Evolutionary conservation across 2,113 vertebrate genomes (phyloP).

Genomic region (Apodemus sylvaticus): DNA sequence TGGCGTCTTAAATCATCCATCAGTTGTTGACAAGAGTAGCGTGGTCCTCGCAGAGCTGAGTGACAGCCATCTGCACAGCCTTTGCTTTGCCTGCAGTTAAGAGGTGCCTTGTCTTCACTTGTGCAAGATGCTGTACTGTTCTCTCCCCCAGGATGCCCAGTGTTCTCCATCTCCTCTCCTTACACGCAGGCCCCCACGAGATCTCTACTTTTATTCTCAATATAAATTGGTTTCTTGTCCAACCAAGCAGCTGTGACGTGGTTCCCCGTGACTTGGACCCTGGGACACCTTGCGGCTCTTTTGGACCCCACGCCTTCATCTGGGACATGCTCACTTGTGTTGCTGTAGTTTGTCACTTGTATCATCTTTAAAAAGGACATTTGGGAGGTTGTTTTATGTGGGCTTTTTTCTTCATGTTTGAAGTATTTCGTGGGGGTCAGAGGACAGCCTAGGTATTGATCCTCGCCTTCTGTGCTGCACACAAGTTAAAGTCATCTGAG

Average conservation of each 20-base stretch:
- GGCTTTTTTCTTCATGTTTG: background rate
- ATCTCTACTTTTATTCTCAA: background rate
- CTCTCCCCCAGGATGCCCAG: background rate
- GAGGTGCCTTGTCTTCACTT: background rate
- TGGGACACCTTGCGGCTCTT: background rate
- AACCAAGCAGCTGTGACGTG: background rate
- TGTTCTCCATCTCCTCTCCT: background rate
- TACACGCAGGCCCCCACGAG: background rate
- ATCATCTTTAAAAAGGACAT: background rate
- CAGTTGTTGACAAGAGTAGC: background rate
- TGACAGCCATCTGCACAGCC: background rate
- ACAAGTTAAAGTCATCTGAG: background rate
- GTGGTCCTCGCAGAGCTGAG: background rate
- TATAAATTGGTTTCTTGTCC: background rate
- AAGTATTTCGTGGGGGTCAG: background rate
- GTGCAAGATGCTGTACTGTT: background rate
- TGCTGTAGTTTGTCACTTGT: background rate
- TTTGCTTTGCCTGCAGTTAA: slow-evolving; percentile 24
- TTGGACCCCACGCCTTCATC: background rate
- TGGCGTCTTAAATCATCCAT: background rate
- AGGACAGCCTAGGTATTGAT: background rate
- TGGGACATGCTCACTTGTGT: background rate
- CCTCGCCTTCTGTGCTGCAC: background rate
- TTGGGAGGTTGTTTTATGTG: background rate
- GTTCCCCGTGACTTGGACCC: no score